Evolutionary conservation across 1,140 invertebrate genomes (phyloP).

Genomic region (Daktulosphaira vitifoliae): DNA sequence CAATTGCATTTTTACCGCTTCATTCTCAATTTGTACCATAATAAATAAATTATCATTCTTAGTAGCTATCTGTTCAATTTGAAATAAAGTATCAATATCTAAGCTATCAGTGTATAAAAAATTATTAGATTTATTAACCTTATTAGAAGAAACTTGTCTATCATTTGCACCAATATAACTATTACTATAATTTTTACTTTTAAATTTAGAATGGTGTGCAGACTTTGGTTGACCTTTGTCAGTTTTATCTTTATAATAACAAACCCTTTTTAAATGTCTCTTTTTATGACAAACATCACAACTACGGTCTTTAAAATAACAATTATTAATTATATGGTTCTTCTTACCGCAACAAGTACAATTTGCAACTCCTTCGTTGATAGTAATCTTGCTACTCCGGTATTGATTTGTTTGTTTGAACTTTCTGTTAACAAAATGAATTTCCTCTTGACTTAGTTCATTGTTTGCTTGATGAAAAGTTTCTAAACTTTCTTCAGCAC

Average conservation of each 20-base stretch:
- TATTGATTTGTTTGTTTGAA: neutral
- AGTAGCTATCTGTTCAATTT: no score
- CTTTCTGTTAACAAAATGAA: neutral
- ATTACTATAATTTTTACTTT: neutral
- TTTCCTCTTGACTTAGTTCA: no score
- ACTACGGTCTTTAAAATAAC: no score
- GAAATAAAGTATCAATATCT: conserved; percentile 2
- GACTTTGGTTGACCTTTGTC: neutral
- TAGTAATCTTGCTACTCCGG: neutral
- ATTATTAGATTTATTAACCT: neutral
- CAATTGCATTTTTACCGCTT: no score
- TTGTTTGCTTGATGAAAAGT: no score
- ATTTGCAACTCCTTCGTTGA: neutral
- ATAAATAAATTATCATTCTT: neutral
- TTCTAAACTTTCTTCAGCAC: conserved; percentile 4
- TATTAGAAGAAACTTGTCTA: neutral
- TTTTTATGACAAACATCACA: conserved; percentile 6
- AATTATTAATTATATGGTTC: conserved; percentile 8
- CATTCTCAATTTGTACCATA: no score
- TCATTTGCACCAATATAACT: neutral
- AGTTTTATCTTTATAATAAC: no score
- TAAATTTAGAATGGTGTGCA: neutral
- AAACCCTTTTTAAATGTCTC: conserved; percentile 5
- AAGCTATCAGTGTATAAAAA: neutral
- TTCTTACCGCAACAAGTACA: conserved; percentile 2